Conservation (phyloP, 2,113 vertebrate species). For the Pachypanchax playfairii region DNA sequence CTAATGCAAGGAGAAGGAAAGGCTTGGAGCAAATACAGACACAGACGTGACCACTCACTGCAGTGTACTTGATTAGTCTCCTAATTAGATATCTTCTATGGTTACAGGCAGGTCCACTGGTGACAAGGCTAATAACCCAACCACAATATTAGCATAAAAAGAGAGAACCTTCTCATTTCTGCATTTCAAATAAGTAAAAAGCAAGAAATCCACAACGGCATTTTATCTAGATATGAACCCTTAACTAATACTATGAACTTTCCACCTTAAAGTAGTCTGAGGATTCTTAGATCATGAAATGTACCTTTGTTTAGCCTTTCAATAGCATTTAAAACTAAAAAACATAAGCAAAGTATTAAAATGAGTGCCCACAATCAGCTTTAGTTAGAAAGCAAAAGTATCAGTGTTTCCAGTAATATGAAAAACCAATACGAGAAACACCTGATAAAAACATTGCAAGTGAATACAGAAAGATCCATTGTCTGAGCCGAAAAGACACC, state of each 20-base stretch:
- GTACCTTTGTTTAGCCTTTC: neutral
- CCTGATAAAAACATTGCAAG: too few relatives aligned
- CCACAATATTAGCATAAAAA: slow-evolving; percentile 63
- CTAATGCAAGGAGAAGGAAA: slow-evolving; percentile 94
- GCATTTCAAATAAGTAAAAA: slow-evolving; percentile 48
- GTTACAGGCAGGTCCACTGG: slow-evolving; percentile 91
- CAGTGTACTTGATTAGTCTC: slow-evolving; percentile 95
- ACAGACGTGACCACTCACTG: slow-evolving; percentile 87
- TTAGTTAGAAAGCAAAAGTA: too few relatives aligned
- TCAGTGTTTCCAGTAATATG: too few relatives aligned
- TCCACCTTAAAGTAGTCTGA: neutral
- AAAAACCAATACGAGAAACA: too few relatives aligned
- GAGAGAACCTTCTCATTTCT: slow-evolving; percentile 58
- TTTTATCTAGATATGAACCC: too few relatives aligned
- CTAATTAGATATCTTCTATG: slow-evolving; percentile 96
- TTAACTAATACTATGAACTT: neutral
- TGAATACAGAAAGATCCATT: too few relatives aligned
- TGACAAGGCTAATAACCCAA: slow-evolving; percentile 84
- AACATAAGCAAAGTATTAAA: too few relatives aligned
- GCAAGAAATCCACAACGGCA: neutral
- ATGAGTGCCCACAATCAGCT: too few relatives aligned
- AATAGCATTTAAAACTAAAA: neutral
- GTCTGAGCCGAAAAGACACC: too few relatives aligned
- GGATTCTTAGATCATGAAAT: neutral
- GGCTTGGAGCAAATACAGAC: slow-evolving; percentile 86